Base-by-base conservation (phyloP, 2,797 vertebrate genomes). In the Cercopithecus petaurista region DNA sequence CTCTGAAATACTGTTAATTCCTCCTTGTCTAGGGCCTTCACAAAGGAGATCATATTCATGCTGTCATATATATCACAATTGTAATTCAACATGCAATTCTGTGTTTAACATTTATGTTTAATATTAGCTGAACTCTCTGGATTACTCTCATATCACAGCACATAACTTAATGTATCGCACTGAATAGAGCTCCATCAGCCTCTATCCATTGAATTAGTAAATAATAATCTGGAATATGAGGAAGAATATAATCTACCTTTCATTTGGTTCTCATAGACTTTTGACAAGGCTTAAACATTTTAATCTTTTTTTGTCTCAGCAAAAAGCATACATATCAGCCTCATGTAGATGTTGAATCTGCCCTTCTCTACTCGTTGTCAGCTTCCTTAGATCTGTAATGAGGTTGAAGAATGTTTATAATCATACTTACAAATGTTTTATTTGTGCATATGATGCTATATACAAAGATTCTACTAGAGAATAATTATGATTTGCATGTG, bases 391-490 rank as follows among this genome's bases (percentile, higher is more conserved):
- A 33, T 28, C 59, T 48, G 84, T 90, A 76, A 79, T 95, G 22
- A 93, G 15, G 17, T 28, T 92, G 36, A 95, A 85, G 10, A 88
- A 59, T 95, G 21, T 72, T 77, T 90, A 48, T 41, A 94, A 76
- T 83, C 11, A 80, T 30, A 64, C 4, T 46, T 55, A 67, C 7
- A 89, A 67, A 93, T 85, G 10, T 85, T 76, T 75, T 57, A 82
- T 82, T 83, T 97, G 21, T 59, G 12, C 1, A 15, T 73, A 94
- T 55, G 21, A 96, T 85, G 9, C 41, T 55, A 87, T 30, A 0
- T 67, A 73, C 33, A 97, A 92, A 92, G 11, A 87, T 55, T 93
- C 11, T 90, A 93, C 36, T 33, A 84, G 8, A 92, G 21, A 96
- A 90, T 72, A 36, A 90, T 83, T 73, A 30, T 52, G 50, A 72